These are phyloP conservation scores for Pan troglodytes DNA, from an alignment of 2,113 vertebrate species.

Conservation along the genomic window NHGRI_mPanTro3-v2.1_pri NC_086015.1:35846501-35847000, in stretches of 20 bases:
- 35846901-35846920: not conserved
- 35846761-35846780: not conserved
- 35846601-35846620: not conserved
- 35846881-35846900: not conserved
- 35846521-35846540: not conserved
- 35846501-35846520: not conserved
- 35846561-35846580: not conserved
- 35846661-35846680: rapidly evolving
- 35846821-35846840: rapidly evolving
- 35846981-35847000: not conserved
- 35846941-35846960: not conserved
- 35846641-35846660: not conserved
- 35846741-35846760: not conserved
- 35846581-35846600: not conserved
- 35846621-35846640: not conserved
- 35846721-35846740: rapidly evolving
- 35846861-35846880: not conserved
- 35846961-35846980: not conserved
- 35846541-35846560: rapidly evolving
- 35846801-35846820: not conserved
- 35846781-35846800: not conserved
- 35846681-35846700: not conserved
- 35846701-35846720: not conserved
- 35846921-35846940: not conserved
- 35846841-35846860: not conserved